Base-by-base conservation (phyloP, 2,888 invertebrate species). In the Eudasyphora cyanicolor region DNA sequence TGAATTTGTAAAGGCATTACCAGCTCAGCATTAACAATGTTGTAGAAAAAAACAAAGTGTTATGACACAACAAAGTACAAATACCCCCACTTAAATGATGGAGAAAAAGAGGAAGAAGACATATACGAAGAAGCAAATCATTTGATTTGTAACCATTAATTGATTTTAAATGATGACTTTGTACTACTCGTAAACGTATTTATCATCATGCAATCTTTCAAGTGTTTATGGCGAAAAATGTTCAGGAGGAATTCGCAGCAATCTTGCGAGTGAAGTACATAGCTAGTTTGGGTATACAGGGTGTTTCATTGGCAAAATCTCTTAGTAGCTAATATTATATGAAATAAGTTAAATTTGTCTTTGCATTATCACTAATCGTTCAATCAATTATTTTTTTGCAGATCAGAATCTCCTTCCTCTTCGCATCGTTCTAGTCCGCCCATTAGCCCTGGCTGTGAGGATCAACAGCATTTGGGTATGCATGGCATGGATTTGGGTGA, bases 391-490 rank as follows among this genome's bases (percentile, higher is more conserved):
- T 49, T 24, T 76, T 19, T n/a, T 85, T 86, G 14, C 84, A 92
- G 92, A 89, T 92, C 92, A 7, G 92, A 92, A 88, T 92, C 92
- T 87, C 92, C 92, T 70, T 89, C 89, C 78, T 95, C 93, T 7
- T 94, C 95, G 38, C 94, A 94, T 85, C 95, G 95, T 88, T 95
- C 95, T 79, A 96, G 96, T 91, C 97, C 97, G 0, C 96, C 97
- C 0, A 97, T 97, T 62, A 97, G 97, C 10, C 97, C 97, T 0
- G 97, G 97, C 1, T 96, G 96, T 38, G 97, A 97, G 89, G 96
- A 96, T 71, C 95, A 93, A 85, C 90, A 91, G 74, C 85, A 90
- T 79, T 91, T 91, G 71, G 87, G 87, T 45, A 91, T 90, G 70
- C 94, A 95, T 87, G 95, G 95, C 62, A 89, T 91, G 88, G 90